A percentile compares a stretch with the other conserved stretches of the same genome.
Conservation (phyloP, 2,797 vertebrate genomes). For the Pangasius krempfi region DNA sequence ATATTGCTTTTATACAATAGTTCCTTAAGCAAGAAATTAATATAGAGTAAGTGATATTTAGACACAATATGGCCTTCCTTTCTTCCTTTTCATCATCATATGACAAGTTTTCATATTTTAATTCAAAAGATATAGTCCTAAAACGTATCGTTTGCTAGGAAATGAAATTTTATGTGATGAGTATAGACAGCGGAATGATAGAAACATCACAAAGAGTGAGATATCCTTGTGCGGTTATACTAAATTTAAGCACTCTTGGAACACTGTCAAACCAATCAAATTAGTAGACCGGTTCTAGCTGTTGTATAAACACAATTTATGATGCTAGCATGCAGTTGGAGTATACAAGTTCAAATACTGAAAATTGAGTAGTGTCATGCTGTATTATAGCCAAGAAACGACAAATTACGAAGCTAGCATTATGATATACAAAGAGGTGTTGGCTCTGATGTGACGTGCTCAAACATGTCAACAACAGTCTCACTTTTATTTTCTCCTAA, state of each 20-base stretch:
- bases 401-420: neutral
- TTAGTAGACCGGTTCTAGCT: neutral
- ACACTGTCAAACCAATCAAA: neutral
- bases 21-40: neutral
- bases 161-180: no score
- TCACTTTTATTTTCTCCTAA: neutral
- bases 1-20: no score
- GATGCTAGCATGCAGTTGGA: neutral
- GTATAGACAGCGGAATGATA: no score
- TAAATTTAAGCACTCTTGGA: neutral
- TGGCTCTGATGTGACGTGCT: neutral
- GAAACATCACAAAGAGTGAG: no score
- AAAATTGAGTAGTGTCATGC: neutral
- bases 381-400: neutral
- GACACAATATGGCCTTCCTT: neutral
- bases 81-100: neutral
- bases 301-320: neutral
- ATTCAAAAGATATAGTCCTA: neutral
- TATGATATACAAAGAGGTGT: neutral
- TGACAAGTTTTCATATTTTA: neutral
- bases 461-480: neutral
- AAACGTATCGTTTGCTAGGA: no score
- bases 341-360: neutral
- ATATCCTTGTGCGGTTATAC: neutral
- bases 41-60: neutral